Evolutionary conservation across 2,113 vertebrate genomes (phyloP), one percentile per base, ranked within the genome.

Genomic region (Vulpes vulpes): DNA sequence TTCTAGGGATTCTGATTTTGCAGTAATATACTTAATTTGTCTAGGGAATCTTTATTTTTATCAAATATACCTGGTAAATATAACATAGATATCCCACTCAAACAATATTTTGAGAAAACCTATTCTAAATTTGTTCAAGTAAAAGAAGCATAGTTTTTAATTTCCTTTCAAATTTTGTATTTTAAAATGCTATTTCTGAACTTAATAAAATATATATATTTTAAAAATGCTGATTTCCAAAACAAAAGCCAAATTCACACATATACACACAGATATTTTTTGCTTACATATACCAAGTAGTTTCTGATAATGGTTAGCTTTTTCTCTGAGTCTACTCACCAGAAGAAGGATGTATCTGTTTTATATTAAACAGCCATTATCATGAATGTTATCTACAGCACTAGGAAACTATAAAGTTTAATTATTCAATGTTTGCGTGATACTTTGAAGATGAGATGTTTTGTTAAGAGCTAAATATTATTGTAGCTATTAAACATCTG

Each of bases 391-490:
- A 95, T 49, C 2, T 85, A 67, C 27, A 67, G 25, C 6, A 88
- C 7, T 62, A 69, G 10, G 8, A n/a, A 74, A 25, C 15, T 87
- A 3, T 35, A 76, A 96, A 81, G 15, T 88, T 76, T 76, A 95
- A 76, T 88, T 76, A 93, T 84, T 55, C 87, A 43, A 79, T 73
- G 11, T 69, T 95, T 93, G 5, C 62, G 9, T 78, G 14, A 22
- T 65, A 49, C 1, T 62, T 64, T 94, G 60, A 94, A 76, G 23
- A 55, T 89, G 60, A 69, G 14, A 57, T 73, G 49, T 64, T 91
- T n/a, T 93, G 5, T 67, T 84, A 91, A 83, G 53, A 71, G 20
- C 59, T 82, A 85, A 89, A 64, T 81, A 81, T 84, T 83, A 53
- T 62, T 92, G 32, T 17, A 49, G 17, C 27, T 20, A 89, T 53